phyloP scores from a whole-genome alignment of 2,113 vertebrate species.

The Alaudala cheleensis region DNA sequence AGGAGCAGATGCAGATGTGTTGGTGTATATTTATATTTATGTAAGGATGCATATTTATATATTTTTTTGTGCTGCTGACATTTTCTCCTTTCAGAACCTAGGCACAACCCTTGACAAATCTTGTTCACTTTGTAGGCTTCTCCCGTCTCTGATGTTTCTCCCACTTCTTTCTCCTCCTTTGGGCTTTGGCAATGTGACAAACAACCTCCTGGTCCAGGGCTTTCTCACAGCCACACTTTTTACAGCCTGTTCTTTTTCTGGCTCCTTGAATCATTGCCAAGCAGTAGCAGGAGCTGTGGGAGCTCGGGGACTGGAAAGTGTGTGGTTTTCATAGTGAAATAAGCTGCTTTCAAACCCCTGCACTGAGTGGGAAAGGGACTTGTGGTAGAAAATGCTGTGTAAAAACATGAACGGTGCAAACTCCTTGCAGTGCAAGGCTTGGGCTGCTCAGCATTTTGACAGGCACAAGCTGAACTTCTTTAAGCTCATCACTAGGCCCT shows the following conservation, averaged over 20 bases:
- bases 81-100: neutral
- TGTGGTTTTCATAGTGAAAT: neutral
- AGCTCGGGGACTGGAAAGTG: neutral
- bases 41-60: neutral
- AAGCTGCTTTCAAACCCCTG: neutral
- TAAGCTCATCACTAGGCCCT: neutral
- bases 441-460: neutral
- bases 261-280: neutral
- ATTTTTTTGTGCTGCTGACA: neutral
- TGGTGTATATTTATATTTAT: neutral
- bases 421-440: neutral
- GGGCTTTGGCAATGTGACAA: neutral
- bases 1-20: neutral
- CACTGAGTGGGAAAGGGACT: neutral
- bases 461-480: neutral
- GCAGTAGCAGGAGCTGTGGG: neutral
- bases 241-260: neutral
- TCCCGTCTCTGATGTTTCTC: neutral
- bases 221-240: neutral
- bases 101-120: neutral
- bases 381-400: neutral
- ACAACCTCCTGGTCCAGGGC: neutral
- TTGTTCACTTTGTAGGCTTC: neutral
- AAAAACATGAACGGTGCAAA: neutral
- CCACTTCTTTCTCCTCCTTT: neutral